Base-by-base conservation (phyloP, 2,797 vertebrate genomes). In the Acipenser transmontanus region DNA sequence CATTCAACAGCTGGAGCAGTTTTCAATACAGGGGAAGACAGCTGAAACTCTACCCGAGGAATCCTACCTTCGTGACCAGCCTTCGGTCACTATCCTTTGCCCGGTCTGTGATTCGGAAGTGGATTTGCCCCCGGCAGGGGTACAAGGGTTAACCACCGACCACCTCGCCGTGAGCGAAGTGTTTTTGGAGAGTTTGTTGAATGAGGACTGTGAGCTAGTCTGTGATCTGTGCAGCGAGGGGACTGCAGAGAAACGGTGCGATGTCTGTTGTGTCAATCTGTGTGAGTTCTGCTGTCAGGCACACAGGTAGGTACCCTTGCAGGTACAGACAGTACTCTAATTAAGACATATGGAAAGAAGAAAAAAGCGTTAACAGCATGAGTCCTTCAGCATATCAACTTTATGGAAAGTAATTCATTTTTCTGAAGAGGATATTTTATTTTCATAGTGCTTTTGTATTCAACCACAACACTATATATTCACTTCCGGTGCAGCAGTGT, bases 231-330 rank as follows among this genome's bases (percentile, higher is more conserved):
- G 96, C 81, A 86, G 82, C 7, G 93, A 94, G 52, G 87, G 88
- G n/a, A 82, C 81, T 62, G 92, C 91, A 0, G 87, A 83, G 78
- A 87, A 82, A 77, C 90, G 91, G 50, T 98, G 95, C 77, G 88
- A 91, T 73, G 90, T 91, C 62, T 97, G 95, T 87, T 79, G 82
- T 67, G 79, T 88, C 69, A 88, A 86, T 76, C 88, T 97, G 56
- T 97, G 95, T 77, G 91, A 82, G 73, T 97, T 97, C 87, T 97
- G 96, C 88, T 89, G 91, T 82, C 91, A 93, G 82, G 95, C 95
- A 0, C 96, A 97, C 89, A 95, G 95, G 95, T 96, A 74, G 77
- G 78, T 17, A 59, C 11, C 34, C 13, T n/a, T 47, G 51, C 34
- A 8, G 57, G 6, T 59, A 17, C 13, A 20, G 34, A 14, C 34